phyloP scores from a whole-genome alignment of 2,113 vertebrate species.

The Serinus canaria region DNA sequence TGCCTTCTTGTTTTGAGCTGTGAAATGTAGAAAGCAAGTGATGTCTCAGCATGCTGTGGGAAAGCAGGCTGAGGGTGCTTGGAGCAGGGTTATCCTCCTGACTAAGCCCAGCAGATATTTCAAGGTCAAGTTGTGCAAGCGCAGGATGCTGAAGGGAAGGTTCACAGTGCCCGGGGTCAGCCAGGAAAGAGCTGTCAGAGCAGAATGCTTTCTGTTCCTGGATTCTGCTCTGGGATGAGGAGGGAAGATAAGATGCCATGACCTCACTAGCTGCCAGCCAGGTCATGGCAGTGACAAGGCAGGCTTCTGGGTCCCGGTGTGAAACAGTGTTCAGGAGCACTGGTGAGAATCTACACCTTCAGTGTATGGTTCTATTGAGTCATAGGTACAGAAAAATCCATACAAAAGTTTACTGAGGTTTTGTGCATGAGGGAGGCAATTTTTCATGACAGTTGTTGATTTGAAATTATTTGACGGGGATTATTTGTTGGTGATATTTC shows the following conservation, averaged over 20 bases:
- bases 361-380: neutral
- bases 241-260: neutral
- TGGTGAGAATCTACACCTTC: neutral
- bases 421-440: neutral
- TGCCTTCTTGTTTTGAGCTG: neutral
- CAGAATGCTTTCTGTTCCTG: neutral
- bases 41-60: neutral
- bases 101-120: neutral
- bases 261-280: neutral
- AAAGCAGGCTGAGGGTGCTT: fast-evolving
- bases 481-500: neutral
- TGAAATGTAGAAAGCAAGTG: neutral
- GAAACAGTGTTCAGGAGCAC: neutral
- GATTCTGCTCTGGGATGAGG: neutral
- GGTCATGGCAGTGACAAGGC: neutral
- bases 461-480: neutral
- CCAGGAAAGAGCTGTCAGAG: neutral
- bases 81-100: neutral
- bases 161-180: neutral
- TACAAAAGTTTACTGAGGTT: neutral
- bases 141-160: neutral
- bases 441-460: neutral
- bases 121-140: neutral
- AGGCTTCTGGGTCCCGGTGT: neutral
- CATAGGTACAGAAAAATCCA: neutral